phyloP scores from a whole-genome alignment of 2,113 vertebrate genomes.

The Protomyctophum bolini region DNA sequence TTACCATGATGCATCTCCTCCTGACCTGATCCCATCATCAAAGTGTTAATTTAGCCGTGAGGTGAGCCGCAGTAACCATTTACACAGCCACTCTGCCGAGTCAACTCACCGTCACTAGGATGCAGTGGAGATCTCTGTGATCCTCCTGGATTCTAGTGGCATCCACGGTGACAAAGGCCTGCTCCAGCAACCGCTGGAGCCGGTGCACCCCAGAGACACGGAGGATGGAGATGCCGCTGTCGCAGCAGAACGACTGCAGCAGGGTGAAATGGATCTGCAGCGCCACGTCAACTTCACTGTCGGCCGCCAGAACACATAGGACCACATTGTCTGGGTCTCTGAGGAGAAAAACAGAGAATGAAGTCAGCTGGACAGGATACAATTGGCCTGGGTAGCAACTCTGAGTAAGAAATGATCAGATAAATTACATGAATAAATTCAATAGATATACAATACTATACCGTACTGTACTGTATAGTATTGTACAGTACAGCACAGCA shows the following conservation, averaged over 20 bases:
- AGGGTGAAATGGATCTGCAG: slow-evolving; percentile 96
- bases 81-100: neutral
- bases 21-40: neutral
- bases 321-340: slow-evolving; percentile 94
- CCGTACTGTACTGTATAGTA: too few species aligned
- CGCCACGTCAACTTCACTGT: slow-evolving; percentile 85
- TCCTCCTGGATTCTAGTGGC: slow-evolving; percentile 74
- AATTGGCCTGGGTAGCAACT: too few species aligned
- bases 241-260: slow-evolving; percentile 91
- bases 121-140: slow-evolving; percentile 88
- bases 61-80: neutral
- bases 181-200: slow-evolving; percentile 81
- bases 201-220: slow-evolving; percentile 86
- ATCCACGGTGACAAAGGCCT: slow-evolving; percentile 54
- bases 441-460: too few species aligned
- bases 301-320: slow-evolving; percentile 87
- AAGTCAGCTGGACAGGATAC: too few species aligned
- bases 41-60: slow-evolving; percentile 21
- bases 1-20: neutral
- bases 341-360: neutral
- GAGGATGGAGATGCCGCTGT: slow-evolving; percentile 91
- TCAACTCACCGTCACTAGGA: slow-evolving; percentile 89
- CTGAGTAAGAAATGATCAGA: too few species aligned
- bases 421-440: too few species aligned
- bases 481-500: too few species aligned